Conservation (phyloP, 2,888 invertebrate genomes). For the Magallana nippona region DNA sequence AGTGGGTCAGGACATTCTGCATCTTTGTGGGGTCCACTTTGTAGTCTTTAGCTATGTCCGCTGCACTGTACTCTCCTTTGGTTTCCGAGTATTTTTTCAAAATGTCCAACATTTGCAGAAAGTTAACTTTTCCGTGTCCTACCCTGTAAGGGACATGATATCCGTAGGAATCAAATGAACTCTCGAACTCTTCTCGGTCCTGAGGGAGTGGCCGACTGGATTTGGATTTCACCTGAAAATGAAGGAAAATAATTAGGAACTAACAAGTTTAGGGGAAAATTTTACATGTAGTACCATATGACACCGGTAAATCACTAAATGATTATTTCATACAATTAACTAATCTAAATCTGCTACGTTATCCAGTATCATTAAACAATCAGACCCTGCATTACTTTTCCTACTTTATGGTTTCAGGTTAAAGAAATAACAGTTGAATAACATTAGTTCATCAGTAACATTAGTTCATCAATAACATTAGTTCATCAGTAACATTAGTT, state of each 20-base stretch:
- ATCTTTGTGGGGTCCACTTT: conserved; percentile 14
- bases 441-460: no score
- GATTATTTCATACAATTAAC: no score
- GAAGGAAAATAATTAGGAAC: not conserved
- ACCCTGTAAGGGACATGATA: not conserved
- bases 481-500: no score
- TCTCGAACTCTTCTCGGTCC: not conserved
- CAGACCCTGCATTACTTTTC: no score
- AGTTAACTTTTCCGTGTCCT: not conserved
- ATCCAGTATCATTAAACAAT: no score
- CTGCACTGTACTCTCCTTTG: not conserved
- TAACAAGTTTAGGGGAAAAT: not conserved
- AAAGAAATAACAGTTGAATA: no score
- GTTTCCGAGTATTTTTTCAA: conserved; percentile 6
- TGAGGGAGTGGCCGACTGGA: not conserved
- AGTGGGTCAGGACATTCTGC: not conserved
- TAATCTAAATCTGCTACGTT: no score
- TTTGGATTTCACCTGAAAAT: conserved; percentile 12
- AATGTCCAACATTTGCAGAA: conserved; percentile 7
- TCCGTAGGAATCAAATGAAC: not conserved
- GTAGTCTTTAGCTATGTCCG: conserved; percentile 7
- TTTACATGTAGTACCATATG: not conserved
- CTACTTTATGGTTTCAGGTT: no score
- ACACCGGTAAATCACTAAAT: no score
- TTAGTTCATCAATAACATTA: no score